phyloP scores from a whole-genome alignment of 2,888 invertebrate genomes.

The Ischnura elegans region DNA sequence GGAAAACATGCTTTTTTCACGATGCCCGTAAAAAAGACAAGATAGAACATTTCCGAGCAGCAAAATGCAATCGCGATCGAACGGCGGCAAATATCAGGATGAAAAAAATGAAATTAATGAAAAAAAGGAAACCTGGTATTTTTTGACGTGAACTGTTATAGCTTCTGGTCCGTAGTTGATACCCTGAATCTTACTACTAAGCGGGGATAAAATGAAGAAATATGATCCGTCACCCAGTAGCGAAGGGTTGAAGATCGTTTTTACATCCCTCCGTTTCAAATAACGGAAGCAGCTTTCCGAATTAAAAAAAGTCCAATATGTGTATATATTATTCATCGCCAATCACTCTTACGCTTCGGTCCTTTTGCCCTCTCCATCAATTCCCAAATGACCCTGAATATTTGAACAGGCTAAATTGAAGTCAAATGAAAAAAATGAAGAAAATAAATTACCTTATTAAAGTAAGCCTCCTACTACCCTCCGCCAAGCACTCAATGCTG shows the following conservation, averaged over 20 bases:
- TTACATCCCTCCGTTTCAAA: neutral
- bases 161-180: too few relatives aligned
- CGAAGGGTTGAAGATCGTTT: neutral
- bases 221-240: too few relatives aligned
- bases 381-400: slow-evolving; percentile 42
- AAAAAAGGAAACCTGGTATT: too few relatives aligned
- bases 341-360: neutral
- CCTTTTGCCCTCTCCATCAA: neutral
- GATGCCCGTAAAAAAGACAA: too few relatives aligned
- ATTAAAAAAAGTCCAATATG: neutral
- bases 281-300: neutral
- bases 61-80: too few relatives aligned
- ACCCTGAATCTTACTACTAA: too few relatives aligned
- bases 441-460: slow-evolving; percentile 4
- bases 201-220: too few relatives aligned
- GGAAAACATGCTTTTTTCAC: too few relatives aligned
- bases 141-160: too few relatives aligned
- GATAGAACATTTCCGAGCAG: too few relatives aligned
- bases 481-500: slow-evolving; percentile 6
- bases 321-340: slow-evolving; percentile 37
- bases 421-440: neutral
- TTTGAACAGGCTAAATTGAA: slow-evolving; percentile 41
- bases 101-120: too few relatives aligned
- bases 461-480: neutral
- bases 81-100: too few relatives aligned